Percentiles rank a stretch among this genome's conserved stretches.
These are phyloP conservation scores for Psittacula echo DNA, from an alignment of 2,797 vertebrate genomes.

Conservation along the genomic window DNA sequence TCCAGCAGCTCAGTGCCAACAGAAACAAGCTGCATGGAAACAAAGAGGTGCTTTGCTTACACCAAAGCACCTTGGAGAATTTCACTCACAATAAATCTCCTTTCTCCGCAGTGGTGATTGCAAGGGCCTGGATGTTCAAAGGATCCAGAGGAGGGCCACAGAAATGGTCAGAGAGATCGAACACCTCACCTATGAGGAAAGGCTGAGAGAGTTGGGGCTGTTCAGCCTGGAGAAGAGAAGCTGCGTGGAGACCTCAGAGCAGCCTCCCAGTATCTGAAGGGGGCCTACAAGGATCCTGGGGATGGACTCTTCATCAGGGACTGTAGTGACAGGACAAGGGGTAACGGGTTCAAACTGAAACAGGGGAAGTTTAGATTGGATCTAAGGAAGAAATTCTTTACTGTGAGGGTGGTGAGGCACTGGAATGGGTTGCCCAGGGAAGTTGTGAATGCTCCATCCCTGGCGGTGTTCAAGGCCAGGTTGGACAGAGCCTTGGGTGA, in stretches of 20 bases:
- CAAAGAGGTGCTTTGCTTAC: neutral
- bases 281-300: neutral
- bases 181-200: neutral
- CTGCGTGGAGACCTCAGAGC: neutral
- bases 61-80: neutral
- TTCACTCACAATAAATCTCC: conserved; percentile 9
- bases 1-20: neutral
- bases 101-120: neutral
- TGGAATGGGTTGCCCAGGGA: neutral
- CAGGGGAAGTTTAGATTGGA: neutral
- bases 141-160: neutral
- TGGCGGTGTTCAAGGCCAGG: neutral
- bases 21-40: neutral
- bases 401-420: neutral
- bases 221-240: neutral
- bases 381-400: no score
- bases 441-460: neutral
- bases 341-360: neutral
- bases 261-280: neutral
- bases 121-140: neutral
- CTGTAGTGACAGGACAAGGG: neutral
- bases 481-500: no score
- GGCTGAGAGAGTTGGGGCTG: neutral
- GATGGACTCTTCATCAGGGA: no score
- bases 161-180: neutral